Conservation (phyloP, 2,797 vertebrate genomes). For the Astyanax mexicanus region DNA sequence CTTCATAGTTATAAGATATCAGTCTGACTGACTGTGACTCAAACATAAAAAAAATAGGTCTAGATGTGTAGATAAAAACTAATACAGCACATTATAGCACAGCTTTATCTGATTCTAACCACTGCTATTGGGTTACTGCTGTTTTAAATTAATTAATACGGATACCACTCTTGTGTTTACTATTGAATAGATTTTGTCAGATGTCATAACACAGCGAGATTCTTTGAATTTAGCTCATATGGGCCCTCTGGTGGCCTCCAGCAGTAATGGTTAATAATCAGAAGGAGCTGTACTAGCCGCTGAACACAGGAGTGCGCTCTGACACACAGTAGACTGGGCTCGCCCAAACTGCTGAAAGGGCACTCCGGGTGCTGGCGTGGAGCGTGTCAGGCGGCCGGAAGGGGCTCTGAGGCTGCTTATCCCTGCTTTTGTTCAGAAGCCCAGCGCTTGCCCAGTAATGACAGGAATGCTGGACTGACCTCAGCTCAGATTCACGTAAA, state of each 20-base stretch:
- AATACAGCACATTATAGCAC: not conserved
- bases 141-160: too few species aligned
- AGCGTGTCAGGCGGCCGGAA: conserved; percentile 37
- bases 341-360: conserved; percentile 60
- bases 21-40: not conserved
- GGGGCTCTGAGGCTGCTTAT: conserved; percentile 59
- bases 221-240: not conserved
- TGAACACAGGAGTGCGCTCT: conserved; percentile 37
- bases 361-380: conserved; percentile 58
- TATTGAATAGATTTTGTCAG: not conserved
- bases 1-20: too few species aligned
- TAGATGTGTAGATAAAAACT: not conserved
- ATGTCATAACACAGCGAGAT: not conserved
- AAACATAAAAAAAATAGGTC: not conserved
- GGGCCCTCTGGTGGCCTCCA: conserved; percentile 63
- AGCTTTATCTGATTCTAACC: not conserved
- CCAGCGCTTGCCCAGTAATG: conserved; percentile 52
- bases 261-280: conserved; percentile 34
- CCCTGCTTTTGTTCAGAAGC: conserved; percentile 64
- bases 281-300: not conserved
- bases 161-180: not conserved
- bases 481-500: conserved; percentile 28
- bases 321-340: conserved; percentile 17
- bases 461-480: conserved; percentile 55
- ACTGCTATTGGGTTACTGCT: not conserved